Base-by-base conservation (phyloP, 2,888 invertebrate species). In the Adelognathus sp. region DNA sequence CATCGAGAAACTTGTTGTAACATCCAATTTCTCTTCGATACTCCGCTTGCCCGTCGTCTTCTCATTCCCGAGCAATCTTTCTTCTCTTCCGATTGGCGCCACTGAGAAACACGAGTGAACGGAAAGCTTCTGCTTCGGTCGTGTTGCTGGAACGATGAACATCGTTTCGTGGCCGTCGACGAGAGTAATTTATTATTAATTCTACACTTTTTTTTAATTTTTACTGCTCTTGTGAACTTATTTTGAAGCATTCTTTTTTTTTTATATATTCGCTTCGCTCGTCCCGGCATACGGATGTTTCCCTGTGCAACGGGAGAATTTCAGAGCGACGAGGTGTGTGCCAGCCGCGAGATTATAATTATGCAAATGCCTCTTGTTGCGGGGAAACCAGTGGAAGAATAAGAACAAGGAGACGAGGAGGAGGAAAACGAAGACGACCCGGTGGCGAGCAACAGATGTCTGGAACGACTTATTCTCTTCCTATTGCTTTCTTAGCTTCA, bases 301-400 rank as follows among this genome's bases (percentile, higher is more conserved):
- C 73, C 69, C 80, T 52, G n/a, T 52, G 63, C 63, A 58, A 56
- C 46, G 64, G 82, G n/a, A n/a, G n/a, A 83, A 82, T 83, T 84
- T 86, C 86, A 79, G 83, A 83, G 84, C 81, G 85, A 80, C 79
- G 73, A 81, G 84, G 67, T 52, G 77, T 71, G 46, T 33, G 60
- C 58, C 79, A 72, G 78, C 74, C 77, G 85, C 85, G 85, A 89
- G 88, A 90, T 90, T 89, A 90, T 90, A 90, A 90, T 90, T 90
- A 90, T 90, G 90, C 90, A 90, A 90, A 90, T 90, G 89, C 84
- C 66, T 56, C 87, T 86, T 86, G 88, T 89, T 88, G 88, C 87
- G 88, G 80, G 50, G 72, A 76, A 80, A 74, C 73, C 70, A 74
- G 81, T 76, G 75, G 70, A 56, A 54, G 60, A 67, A 44, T 56